phyloP scores from a whole-genome alignment of 2,113 vertebrate genomes.

The Hydrolagus affinis region DNA sequence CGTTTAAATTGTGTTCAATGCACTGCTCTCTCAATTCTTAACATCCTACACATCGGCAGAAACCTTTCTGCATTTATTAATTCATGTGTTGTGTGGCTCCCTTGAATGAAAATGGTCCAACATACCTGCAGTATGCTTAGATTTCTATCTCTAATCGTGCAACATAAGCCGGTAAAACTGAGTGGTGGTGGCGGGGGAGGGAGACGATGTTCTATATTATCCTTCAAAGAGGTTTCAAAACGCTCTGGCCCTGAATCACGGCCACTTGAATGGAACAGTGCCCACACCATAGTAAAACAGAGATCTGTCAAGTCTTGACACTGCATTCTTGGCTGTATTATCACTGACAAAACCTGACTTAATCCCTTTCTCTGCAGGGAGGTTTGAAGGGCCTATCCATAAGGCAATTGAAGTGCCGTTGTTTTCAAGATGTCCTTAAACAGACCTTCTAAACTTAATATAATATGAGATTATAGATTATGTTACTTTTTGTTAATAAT shows the following conservation, averaged over 20 bases:
- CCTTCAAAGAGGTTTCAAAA: background rate
- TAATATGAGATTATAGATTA: background rate
- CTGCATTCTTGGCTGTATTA: background rate
- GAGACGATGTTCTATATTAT: background rate
- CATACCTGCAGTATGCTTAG: background rate
- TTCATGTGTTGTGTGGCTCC: background rate
- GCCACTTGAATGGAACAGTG: background rate
- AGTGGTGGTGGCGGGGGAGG: too few relatives aligned
- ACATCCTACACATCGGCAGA: background rate
- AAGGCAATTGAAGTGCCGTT: background rate
- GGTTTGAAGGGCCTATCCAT: background rate
- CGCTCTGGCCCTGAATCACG: background rate
- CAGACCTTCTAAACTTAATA: background rate
- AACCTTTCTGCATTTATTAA: background rate
- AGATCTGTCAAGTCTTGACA: background rate
- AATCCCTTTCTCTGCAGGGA: background rate
- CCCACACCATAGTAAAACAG: too few relatives aligned
- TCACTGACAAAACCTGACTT: background rate
- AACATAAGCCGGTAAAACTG: constrained; percentile 3
- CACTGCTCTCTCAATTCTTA: background rate
- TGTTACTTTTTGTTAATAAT: background rate
- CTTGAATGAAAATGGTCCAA: background rate
- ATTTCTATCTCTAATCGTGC: constrained; percentile 1
- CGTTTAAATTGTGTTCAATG: background rate
- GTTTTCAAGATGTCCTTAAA: background rate